Conservation (phyloP, 2,888 invertebrate species). For the Epirrhoe alternata region DNA sequence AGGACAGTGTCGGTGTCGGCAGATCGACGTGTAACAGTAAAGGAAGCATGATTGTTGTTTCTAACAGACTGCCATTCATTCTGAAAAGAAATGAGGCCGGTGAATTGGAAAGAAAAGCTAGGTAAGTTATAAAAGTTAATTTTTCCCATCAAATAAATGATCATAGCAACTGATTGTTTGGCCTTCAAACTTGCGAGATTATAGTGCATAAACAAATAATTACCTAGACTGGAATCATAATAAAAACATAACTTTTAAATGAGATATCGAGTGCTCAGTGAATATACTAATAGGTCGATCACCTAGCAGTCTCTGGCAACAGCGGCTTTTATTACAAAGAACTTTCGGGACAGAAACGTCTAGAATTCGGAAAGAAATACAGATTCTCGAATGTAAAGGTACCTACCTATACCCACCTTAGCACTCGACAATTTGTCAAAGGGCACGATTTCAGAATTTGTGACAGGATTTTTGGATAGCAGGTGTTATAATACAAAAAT, state of each 20-base stretch:
- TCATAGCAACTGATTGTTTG: slow-evolving; percentile 5
- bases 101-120: slow-evolving; percentile 91
- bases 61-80: slow-evolving; percentile 95
- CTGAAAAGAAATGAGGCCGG: slow-evolving; percentile 91
- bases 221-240: neutral
- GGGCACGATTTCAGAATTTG: no score
- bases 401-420: no score
- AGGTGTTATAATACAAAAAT: neutral
- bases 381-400: no score
- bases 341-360: neutral
- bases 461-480: no score
- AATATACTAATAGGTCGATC: no score
- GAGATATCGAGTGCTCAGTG: neutral
- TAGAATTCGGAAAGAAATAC: neutral
- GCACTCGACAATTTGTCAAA: no score
- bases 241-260: neutral
- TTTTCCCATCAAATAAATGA: neutral
- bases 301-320: neutral
- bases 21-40: slow-evolving; percentile 83
- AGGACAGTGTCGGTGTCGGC: slow-evolving; percentile 57
- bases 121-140: slow-evolving; percentile 81
- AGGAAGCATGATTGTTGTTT: slow-evolving; percentile 95
- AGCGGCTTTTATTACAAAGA: neutral
- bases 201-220: neutral
- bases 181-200: slow-evolving; percentile 6